phyloP scores from a whole-genome alignment of 1,140 invertebrate species.

The Trichogramma pretiosum region DNA sequence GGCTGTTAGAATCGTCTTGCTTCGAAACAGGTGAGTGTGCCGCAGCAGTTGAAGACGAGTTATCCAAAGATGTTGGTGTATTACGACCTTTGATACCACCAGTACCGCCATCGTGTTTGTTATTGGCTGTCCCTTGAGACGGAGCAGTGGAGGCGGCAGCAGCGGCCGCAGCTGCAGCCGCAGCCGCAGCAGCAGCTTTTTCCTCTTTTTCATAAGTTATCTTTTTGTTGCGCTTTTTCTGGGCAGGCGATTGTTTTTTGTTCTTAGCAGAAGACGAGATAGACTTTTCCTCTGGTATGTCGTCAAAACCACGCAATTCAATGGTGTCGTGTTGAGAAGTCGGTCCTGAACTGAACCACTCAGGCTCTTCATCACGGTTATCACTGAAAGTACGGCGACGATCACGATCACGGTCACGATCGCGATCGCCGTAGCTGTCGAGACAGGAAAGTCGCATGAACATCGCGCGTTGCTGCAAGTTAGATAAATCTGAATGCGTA shows the following conservation, averaged over 20 bases:
- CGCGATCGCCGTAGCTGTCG: constrained; percentile 32
- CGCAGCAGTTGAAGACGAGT: constrained; percentile 25
- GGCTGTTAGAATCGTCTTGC: constrained; percentile 24
- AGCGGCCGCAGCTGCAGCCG: constrained; percentile 9
- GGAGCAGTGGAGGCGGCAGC: constrained; percentile 9
- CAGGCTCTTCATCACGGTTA: constrained; percentile 54
- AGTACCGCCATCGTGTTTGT: constrained; percentile 28
- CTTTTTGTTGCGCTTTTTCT: constrained; percentile 38
- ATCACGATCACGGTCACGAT: too few species aligned
- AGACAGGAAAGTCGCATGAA: too few species aligned
- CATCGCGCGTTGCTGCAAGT: too few species aligned
- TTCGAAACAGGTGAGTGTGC: constrained; percentile 39
- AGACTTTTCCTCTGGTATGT: constrained; percentile 47
- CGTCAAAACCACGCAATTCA: constrained; percentile 84
- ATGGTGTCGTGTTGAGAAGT: constrained; percentile 88
- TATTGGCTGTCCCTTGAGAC: constrained; percentile 17
- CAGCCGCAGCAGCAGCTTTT: constrained; percentile 5
- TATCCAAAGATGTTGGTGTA: constrained; percentile 36
- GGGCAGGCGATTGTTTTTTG: constrained; percentile 42
- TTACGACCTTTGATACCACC: constrained; percentile 37
- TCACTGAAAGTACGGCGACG: constrained; percentile 45
- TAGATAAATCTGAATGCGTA: too few species aligned
- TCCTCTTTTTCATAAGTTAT: constrained; percentile 30
- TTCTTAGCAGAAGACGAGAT: constrained; percentile 27
- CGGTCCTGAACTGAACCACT: constrained; percentile 78